These are phyloP conservation scores for Apis cerana DNA, from an alignment of 1,140 invertebrate genomes.

Conservation along the genomic window DNA sequence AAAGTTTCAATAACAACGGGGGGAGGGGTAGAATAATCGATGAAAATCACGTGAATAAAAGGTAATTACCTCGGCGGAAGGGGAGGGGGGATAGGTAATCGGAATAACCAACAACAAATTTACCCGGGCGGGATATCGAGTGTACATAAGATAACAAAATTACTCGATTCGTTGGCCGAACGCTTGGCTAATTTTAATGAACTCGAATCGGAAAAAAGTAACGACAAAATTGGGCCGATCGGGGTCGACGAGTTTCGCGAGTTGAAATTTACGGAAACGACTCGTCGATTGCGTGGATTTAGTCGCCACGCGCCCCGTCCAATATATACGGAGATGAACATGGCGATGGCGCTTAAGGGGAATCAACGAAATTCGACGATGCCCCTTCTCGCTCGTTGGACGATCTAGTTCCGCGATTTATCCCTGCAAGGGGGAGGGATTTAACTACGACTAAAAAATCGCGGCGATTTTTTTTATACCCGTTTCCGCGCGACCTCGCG, in stretches of 20 bases:
- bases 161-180: not conserved
- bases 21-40: not conserved
- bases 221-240: not conserved
- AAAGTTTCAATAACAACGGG: not conserved
- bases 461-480: conserved; percentile 21
- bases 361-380: conserved; percentile 5
- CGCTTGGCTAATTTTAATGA: conserved; percentile 14
- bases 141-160: conserved; percentile 33
- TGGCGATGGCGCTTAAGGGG: not conserved
- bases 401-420: not conserved
- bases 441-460: conserved; percentile 32
- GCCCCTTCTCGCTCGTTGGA: too few species aligned
- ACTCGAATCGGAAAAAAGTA: not conserved
- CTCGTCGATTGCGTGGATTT: not conserved
- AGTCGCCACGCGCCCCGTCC: not conserved
- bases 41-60: conserved; percentile 23
- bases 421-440: not conserved
- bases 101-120: not conserved
- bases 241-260: not conserved
- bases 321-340: not conserved
- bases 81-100: not conserved
- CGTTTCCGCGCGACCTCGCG: conserved; percentile 7
- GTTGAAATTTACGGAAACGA: not conserved
- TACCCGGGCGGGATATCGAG: not conserved
- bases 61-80: not conserved